Evolutionary conservation across 2,888 invertebrate genomes (phyloP), one percentile per base, ranked within the genome.

Genomic region (Sminthurinus aureus): DNA sequence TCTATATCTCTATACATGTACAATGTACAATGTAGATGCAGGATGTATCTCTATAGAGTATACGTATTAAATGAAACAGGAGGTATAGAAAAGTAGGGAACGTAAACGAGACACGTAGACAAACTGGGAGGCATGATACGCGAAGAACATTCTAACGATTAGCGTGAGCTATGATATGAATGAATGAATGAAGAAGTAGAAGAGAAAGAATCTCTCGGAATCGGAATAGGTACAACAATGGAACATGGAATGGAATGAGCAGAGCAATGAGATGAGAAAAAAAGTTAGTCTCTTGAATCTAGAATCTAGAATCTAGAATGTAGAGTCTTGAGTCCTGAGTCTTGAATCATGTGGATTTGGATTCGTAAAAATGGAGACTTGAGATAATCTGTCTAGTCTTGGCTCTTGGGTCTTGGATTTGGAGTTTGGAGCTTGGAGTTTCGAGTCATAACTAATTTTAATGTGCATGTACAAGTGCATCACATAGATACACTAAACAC

Each of bases 371-470:
- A 38, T 2, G 18, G 18, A 58, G 58, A 58, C 15, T 58, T 58
- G 58, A 58, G 58, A 58, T 58, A 58, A 58, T 58, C 58, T 58
- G 58, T 58, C 58, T 58, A 69, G 79, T 69, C 79, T 50, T 66
- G 69, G 66, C 15, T 58, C 11, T 58, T 52, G 71, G 20, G 71
- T 22, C 24, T 20, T 22, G 20, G 20, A 24, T 74, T 74, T 24
- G n/a, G n/a, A n/a, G n/a, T n/a, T n/a, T n/a, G n/a, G n/a, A n/a
- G n/a, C n/a, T n/a, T n/a, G n/a, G n/a, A n/a, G n/a, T 75, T 75
- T 20, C 8, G 50, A 79, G 79, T 79, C 79, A 79, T 79, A 79
- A 79, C 79, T 79, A 79, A 79, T 79, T 79, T 79, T 79, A 69
- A 79, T 79, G 79, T 66, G 26, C 66, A 26, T 66, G 20, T 58